phyloP scores from a whole-genome alignment of 1,140 invertebrate species.

The Atta cephalotes region DNA sequence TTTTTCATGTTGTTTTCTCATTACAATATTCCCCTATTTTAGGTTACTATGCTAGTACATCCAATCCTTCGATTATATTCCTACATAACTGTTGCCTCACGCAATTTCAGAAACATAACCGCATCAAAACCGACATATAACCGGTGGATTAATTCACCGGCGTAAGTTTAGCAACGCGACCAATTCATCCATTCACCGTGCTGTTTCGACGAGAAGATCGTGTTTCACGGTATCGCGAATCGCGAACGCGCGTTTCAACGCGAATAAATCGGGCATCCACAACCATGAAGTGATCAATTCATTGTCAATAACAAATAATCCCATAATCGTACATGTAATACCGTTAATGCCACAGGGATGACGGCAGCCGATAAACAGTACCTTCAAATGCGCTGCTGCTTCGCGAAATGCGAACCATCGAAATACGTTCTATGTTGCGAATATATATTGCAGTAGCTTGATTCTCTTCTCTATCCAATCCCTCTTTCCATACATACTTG shows the following conservation, averaged over 20 bases:
- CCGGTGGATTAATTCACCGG: conserved; percentile 28
- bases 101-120: conserved; percentile 55
- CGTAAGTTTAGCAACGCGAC: conserved; percentile 3
- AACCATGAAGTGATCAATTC: conserved; percentile 61
- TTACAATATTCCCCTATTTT: conserved; percentile 4
- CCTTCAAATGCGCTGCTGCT: neutral
- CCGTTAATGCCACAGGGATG: conserved; percentile 51
- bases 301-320: conserved; percentile 72
- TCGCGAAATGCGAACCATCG: neutral
- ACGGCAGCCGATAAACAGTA: conserved; percentile 48
- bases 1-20: neutral
- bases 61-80: conserved; percentile 23
- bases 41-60: neutral
- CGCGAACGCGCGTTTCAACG: conserved; percentile 21
- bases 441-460: conserved; percentile 28
- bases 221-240: conserved; percentile 47
- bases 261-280: conserved; percentile 45
- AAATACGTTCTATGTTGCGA: conserved; percentile 24
- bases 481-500: neutral
- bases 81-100: conserved; percentile 34
- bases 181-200: conserved; percentile 47
- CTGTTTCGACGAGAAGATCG: conserved; percentile 40
- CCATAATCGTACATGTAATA: conserved; percentile 44
- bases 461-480: conserved; percentile 5
- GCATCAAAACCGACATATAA: conserved; percentile 6